Evolutionary conservation across 2,797 vertebrate species (phyloP).

Genomic region (Notolabrus celidotus): DNA sequence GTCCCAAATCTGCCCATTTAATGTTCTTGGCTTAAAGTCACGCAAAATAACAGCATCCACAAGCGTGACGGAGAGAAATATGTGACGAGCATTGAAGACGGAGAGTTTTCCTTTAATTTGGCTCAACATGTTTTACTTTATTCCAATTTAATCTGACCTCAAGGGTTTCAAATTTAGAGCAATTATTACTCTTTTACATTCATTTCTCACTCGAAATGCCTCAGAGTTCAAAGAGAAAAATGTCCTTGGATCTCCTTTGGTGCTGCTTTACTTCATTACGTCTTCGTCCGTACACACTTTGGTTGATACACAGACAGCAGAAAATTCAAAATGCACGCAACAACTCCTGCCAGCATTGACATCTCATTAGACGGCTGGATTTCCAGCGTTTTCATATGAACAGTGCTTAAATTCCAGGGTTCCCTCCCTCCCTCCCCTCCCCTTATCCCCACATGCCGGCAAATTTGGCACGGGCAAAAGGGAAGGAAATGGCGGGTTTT

Average conservation of each 20-base stretch:
- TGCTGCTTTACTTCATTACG: slow-evolving; percentile 11
- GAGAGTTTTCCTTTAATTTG: slow-evolving; percentile 40
- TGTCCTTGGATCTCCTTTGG: slow-evolving; percentile 32
- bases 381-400: slow-evolving; percentile 75
- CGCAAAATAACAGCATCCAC: slow-evolving; percentile 61
- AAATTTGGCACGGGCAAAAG: slow-evolving; percentile 75
- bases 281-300: slow-evolving; percentile 7
- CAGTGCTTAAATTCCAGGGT: slow-evolving; percentile 73
- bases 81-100: slow-evolving; percentile 31
- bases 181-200: slow-evolving; percentile 45
- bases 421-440: slow-evolving; percentile 61
- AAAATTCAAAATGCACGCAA: slow-evolving; percentile 55
- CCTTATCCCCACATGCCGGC: slow-evolving; percentile 65
- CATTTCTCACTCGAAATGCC: slow-evolving; percentile 21
- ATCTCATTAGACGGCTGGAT: slow-evolving; percentile 80
- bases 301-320: no score
- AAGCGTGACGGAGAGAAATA: slow-evolving; percentile 43
- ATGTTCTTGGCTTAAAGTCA: slow-evolving; percentile 74
- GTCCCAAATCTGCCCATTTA: slow-evolving; percentile 74
- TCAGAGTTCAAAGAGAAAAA: slow-evolving; percentile 49
- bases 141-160: slow-evolving; percentile 47
- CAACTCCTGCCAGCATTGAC: slow-evolving; percentile 67
- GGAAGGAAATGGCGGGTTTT: slow-evolving; percentile 60
- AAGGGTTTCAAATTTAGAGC: slow-evolving; percentile 31
- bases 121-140: slow-evolving; percentile 33